Percentiles rank a stretch among this genome's conserved stretches.
Conservation (phyloP, 2,113 vertebrate genomes). For the Cryptotis parvus region DNA sequence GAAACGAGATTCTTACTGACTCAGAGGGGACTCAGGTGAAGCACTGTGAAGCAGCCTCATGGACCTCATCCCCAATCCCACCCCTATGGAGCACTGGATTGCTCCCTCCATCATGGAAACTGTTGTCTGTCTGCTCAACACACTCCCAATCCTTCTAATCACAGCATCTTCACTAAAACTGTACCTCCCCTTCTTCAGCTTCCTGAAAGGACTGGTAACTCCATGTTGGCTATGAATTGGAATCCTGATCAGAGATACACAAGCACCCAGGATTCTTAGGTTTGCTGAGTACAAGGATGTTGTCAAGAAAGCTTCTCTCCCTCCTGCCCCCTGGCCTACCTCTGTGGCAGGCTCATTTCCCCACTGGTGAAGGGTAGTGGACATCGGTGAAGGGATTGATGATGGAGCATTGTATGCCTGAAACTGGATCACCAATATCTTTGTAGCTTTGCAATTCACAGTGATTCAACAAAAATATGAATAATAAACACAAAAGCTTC, state of each 20-base stretch:
- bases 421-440: no score
- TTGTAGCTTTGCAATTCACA: no score
- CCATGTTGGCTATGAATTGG: neutral
- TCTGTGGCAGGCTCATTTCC: no score
- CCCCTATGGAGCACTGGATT: no score
- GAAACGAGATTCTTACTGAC: neutral
- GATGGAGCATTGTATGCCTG: no score
- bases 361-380: no score
- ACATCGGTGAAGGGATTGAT: no score
- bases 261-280: neutral
- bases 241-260: neutral
- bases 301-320: neutral
- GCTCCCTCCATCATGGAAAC: no score
- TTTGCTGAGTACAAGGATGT: fast-evolving
- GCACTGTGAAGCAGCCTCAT: fast-evolving
- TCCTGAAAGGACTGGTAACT: neutral
- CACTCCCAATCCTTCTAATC: neutral
- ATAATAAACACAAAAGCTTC: no score
- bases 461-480: no score
- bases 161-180: neutral
- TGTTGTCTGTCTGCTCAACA: neutral
- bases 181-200: neutral
- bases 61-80: no score
- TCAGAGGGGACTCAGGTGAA: neutral
- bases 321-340: no score